Percentiles rank a stretch among this genome's conserved stretches.
Evolutionary conservation across 2,113 vertebrate genomes (phyloP).

Genomic region (Dryoscopus gambensis): DNA sequence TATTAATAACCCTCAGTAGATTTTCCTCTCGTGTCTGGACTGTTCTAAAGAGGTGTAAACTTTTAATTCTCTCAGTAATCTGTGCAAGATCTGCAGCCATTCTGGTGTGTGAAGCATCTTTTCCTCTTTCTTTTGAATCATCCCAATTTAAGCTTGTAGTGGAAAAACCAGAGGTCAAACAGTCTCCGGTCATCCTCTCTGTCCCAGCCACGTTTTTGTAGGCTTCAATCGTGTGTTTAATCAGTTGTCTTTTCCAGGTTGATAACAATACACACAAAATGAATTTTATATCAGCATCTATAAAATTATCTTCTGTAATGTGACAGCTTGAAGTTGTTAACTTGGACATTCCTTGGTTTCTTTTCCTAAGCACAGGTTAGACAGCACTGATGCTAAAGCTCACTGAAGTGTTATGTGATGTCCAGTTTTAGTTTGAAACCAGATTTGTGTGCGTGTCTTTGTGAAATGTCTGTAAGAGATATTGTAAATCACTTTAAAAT

Average conservation of each 20-base stretch:
- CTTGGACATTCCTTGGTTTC: neutral
- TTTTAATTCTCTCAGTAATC: neutral
- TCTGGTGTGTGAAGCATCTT: neutral
- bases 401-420: neutral
- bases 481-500: neutral
- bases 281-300: neutral
- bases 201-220: neutral
- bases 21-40: neutral
- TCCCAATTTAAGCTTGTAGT: neutral
- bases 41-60: neutral
- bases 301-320: neutral
- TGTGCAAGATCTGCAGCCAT: neutral
- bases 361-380: neutral
- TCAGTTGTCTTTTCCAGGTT: neutral
- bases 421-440: neutral
- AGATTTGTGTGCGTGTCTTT: neutral
- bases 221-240: neutral
- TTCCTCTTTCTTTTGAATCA: neutral
- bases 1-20: neutral
- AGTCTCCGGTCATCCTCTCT: neutral
- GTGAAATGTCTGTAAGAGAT: neutral
- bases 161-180: neutral
- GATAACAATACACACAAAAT: neutral
- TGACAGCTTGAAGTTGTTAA: neutral
- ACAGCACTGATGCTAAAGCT: neutral